Evolutionary conservation across 1,140 invertebrate species (phyloP).

Genomic region (Archivesica marissinica): DNA sequence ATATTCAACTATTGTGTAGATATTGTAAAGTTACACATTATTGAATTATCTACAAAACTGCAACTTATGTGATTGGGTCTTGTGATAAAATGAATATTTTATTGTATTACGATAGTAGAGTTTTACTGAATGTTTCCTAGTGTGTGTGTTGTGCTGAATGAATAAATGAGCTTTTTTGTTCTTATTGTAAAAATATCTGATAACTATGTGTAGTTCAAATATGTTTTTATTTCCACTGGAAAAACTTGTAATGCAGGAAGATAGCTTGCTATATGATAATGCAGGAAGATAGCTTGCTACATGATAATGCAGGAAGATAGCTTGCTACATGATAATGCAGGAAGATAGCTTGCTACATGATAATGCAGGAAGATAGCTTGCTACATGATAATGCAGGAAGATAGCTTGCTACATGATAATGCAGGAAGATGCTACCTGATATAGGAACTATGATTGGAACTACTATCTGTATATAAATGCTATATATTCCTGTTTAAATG

Average conservation of each 20-base stretch:
- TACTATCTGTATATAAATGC: too few species aligned
- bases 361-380: too few species aligned
- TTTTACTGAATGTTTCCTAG: slow-evolving; percentile 12
- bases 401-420: too few species aligned
- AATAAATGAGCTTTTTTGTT: slow-evolving; percentile 1
- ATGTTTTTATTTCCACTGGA: background rate
- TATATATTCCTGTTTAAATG: too few species aligned
- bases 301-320: background rate
- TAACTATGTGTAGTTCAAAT: background rate
- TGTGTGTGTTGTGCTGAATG: background rate
- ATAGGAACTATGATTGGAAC: too few species aligned
- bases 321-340: background rate
- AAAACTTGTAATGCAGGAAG: background rate
- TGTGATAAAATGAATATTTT: slow-evolving; percentile 38
- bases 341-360: too few species aligned
- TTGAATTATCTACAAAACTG: background rate
- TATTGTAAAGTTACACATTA: background rate
- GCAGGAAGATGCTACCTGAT: too few species aligned
- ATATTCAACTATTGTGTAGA: background rate
- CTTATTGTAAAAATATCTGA: background rate
- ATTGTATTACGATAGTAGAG: slow-evolving; percentile 8
- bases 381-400: too few species aligned
- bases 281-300: background rate
- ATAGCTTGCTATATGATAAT: background rate
- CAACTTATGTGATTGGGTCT: slow-evolving; percentile 3